Conservation (phyloP, 2,113 vertebrate species). For the Rhipidura dahli region DNA sequence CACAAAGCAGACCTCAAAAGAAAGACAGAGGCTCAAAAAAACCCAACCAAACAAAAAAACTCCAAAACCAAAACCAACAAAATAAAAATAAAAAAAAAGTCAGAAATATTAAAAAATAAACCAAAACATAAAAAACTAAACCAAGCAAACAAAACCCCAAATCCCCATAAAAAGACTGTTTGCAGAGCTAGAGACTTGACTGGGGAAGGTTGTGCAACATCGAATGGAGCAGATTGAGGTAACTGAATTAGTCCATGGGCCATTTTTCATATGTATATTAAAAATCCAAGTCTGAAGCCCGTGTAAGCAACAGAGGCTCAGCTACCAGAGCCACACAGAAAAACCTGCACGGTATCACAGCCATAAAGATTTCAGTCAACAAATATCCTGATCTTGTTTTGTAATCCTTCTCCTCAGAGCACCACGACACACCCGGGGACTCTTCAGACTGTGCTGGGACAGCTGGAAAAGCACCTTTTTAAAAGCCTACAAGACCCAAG, state of each 20-base stretch:
- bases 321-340: not conserved
- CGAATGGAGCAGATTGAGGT: not conserved
- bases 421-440: not conserved
- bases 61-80: too few relatives aligned
- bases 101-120: not conserved
- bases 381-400: not conserved
- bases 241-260: not conserved
- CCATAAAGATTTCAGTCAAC: not conserved
- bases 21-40: not conserved
- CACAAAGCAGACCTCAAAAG: not conserved
- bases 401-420: not conserved
- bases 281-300: not conserved
- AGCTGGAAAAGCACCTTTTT: not conserved
- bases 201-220: not conserved
- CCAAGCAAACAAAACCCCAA: not conserved
- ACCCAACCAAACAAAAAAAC: too few relatives aligned
- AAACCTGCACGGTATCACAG: rapidly evolving
- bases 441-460: not conserved
- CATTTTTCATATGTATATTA: rapidly evolving
- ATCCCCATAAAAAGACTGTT: not conserved
- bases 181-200: not conserved
- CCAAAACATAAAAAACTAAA: not conserved
- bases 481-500: not conserved
- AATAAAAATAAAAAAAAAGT: not conserved
- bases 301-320: not conserved